Evolutionary conservation across 2,113 vertebrate species (phyloP), one percentile per base, ranked within the genome.

Genomic region (Petrocephalus microphthalmus): DNA sequence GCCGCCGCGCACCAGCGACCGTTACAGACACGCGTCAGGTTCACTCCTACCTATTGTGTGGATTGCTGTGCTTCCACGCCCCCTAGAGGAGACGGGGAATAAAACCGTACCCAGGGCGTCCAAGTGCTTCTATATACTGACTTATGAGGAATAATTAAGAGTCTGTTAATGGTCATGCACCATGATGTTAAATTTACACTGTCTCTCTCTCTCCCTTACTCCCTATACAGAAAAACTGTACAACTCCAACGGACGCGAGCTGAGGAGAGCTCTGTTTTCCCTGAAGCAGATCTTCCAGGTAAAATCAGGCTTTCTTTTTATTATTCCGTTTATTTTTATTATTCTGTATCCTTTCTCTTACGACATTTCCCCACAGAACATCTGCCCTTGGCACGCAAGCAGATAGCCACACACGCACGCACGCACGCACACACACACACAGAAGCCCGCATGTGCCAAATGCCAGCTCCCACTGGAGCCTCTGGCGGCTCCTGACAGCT

Each of bases 271-370:
- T 19, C 97, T 99, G 88, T 99, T 99, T 95, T 99, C 98, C 86
- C 95, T 99, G 93, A 99, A 99, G 94, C 98, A 99, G 92, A 99
- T 99, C 94, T 99, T 99, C 95, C 98, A 99, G 97, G 98, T 99
- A 96, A 92, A 89, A 87, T 53, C 20, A 64, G 22, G 22, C 6
- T 2, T 64, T 64, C 60, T 3, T 25, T 25, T 64, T 11, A 45
- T 25, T 64, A 10, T 60, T n/a, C n/a, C n/a, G 1, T 25, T 67
- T n/a, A n/a, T n/a, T n/a, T n/a, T n/a, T n/a, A n/a, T n/a, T n/a
- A n/a, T n/a, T 0, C 51, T 54, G 22, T 29, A 0, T 15, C n/a
- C 22, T 6, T 67, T 47, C 19, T 7, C 45, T 45, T 49, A 22
- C 7, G 7, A 11, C 2, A 5, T 11, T 74, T 6, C 67, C 67